A percentile compares a stretch with the other conserved stretches of the same genome.
phyloP scores from a whole-genome alignment of 2,888 invertebrate genomes.

The Eristalinus sepulchralis region DNA sequence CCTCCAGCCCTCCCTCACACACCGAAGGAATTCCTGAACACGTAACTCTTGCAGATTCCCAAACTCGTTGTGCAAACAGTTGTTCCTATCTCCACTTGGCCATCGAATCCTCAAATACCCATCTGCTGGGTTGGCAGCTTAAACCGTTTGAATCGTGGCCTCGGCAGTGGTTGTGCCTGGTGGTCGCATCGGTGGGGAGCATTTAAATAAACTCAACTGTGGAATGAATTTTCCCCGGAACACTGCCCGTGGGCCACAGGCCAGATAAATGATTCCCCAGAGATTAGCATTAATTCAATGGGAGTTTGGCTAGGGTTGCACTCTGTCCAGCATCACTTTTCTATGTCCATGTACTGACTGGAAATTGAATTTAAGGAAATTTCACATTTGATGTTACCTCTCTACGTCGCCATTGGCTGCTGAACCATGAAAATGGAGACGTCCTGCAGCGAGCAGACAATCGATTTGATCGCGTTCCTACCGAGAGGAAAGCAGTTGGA shows the following conservation, averaged over 20 bases:
- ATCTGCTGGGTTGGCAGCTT: slow-evolving; percentile 43
- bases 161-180: slow-evolving; percentile 26
- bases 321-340: not conserved
- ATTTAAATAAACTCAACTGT: slow-evolving; percentile 57
- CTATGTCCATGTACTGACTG: slow-evolving; percentile 30
- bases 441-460: slow-evolving; percentile 24
- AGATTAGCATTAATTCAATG: slow-evolving; percentile 65
- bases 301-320: not conserved
- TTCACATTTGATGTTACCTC: slow-evolving; percentile 27
- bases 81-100: slow-evolving; percentile 50
- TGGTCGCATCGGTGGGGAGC: slow-evolving; percentile 43
- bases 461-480: not conserved
- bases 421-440: too few relatives aligned
- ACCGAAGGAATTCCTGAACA: slow-evolving; percentile 49
- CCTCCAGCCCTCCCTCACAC: slow-evolving; percentile 14
- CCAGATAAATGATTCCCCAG: slow-evolving; percentile 55
- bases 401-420: slow-evolving; percentile 18
- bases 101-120: slow-evolving; percentile 57
- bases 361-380: slow-evolving; percentile 61
- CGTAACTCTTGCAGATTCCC: slow-evolving; percentile 42
- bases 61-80: slow-evolving; percentile 43
- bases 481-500: not conserved
- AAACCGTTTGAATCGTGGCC: slow-evolving; percentile 35
- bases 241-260: slow-evolving; percentile 33
- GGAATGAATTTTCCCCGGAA: slow-evolving; percentile 25